Percentiles rank a stretch among this genome's conserved stretches.
These are phyloP conservation scores for Orthochromis indermauri DNA, from an alignment of 2,113 vertebrate species.

Conservation along the genomic window DNA sequence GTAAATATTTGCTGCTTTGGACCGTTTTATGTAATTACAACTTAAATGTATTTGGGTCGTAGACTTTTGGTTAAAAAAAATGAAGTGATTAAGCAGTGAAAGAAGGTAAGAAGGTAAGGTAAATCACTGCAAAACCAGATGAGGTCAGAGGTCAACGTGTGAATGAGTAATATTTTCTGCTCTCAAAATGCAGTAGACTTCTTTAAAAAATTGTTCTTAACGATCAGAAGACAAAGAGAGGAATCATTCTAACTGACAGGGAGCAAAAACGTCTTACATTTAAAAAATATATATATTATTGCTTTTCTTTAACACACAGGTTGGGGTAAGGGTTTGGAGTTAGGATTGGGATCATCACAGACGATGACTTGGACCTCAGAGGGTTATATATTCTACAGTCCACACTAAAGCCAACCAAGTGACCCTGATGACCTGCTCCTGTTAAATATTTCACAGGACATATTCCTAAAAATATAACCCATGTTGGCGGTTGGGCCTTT, in stretches of 20 bases:
- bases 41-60: not conserved
- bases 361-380: not conserved
- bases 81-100: not conserved
- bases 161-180: not conserved
- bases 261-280: not conserved
- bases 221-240: not conserved
- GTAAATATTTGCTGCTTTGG: not conserved
- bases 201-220: fast-evolving
- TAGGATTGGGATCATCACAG: not conserved
- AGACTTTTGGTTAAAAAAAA: not conserved
- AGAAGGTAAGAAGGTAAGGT: not conserved
- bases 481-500: conserved; percentile 31
- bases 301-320: not conserved
- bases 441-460: conserved; percentile 46
- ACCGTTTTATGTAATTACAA: not conserved
- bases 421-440: not conserved
- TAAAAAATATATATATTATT: not conserved
- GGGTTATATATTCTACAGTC: not conserved
- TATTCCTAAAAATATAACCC: conserved; percentile 34
- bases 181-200: fast-evolving
- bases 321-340: not conserved
- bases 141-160: not conserved
- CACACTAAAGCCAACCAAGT: not conserved
- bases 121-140: not conserved
- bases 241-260: not conserved